Evolutionary conservation across 2,113 vertebrate genomes (phyloP), one percentile per base, ranked within the genome.

Genomic region (Nibea coibor): DNA sequence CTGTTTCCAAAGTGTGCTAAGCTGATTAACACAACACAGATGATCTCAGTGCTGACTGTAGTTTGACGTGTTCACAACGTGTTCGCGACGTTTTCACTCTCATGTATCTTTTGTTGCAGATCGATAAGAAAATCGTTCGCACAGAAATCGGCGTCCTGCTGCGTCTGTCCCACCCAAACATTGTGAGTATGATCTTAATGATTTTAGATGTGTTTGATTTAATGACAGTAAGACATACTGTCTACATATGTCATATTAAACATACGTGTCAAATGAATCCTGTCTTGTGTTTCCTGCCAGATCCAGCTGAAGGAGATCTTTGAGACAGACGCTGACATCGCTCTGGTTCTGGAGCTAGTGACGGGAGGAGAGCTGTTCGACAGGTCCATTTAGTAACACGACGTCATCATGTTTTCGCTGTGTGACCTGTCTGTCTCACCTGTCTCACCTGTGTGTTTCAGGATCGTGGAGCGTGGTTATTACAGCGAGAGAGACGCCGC

Each of bases 231-330:
- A 17, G 4, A 47, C 43, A 24, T 16, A 0, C 4, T 26, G 24
- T 26, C 24, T 26, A 26, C 24, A 26, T 26, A 11, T 6, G 31
- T 14, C 20, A 59, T 20, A 9, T 51, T 20, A 9, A 8, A 51
- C 19, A 19, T 50, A 20, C 15, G 15, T 15, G 12, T 47, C 14
- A 4, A 1, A 14, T 47, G 1, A 5, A 47, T 47, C 12, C 4
- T 15, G 15, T 47, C 14, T 47, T 47, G 45, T 47, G 45, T 15
- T 19, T 43, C 31, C 42, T 43, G 42, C 61, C 86, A 97, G 97
- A 97, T 97, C 87, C 96, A 96, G 82, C 94, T 97, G 91, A 97
- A 97, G 91, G 97, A 98, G 86, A 97, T 97, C 82, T 97, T 97
- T 20, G 97, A 98, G 92, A 97, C 96, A 0, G 95, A 96, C 83